These are phyloP conservation scores for Penaeus japonicus DNA, from an alignment of 1,140 invertebrate genomes.

Conservation along the genomic window DNA sequence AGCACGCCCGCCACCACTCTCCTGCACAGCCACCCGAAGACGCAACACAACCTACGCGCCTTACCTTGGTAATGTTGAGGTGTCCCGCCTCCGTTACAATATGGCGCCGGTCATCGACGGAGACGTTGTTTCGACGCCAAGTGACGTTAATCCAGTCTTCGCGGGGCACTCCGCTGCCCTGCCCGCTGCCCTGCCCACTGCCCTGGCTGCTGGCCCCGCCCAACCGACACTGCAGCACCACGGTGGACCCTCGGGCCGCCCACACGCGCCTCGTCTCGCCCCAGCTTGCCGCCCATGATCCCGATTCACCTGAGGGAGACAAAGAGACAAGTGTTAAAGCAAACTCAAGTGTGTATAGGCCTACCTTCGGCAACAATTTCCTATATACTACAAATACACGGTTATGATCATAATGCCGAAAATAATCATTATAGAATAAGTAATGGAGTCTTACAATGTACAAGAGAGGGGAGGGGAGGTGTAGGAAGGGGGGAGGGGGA, in stretches of 20 bases:
- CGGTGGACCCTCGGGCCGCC: neutral
- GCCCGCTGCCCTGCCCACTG: neutral
- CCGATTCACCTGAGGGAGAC: neutral
- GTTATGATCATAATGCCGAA: too few relatives aligned
- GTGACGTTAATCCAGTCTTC: neutral
- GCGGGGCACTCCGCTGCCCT: neutral
- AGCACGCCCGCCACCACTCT: too few relatives aligned
- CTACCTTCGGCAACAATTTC: too few relatives aligned
- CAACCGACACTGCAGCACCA: neutral
- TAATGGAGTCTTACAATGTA: too few relatives aligned
- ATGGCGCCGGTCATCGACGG: constrained; percentile 22
- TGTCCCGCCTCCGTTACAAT: neutral
- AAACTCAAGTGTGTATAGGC: too few relatives aligned
- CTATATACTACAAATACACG: too few relatives aligned
- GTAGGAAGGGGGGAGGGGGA: too few relatives aligned
- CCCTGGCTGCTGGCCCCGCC: neutral
- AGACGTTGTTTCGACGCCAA: constrained; percentile 24
- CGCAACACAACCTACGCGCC: neutral
- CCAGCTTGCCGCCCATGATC: neutral
- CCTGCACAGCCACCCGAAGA: too few relatives aligned
- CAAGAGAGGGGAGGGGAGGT: too few relatives aligned
- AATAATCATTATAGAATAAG: too few relatives aligned
- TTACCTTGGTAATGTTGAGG: constrained; percentile 37
- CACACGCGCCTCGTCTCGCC: neutral
- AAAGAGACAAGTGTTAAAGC: too few relatives aligned